Conservation (phyloP, 2,797 vertebrate genomes). For the Caiman crocodilus region DNA sequence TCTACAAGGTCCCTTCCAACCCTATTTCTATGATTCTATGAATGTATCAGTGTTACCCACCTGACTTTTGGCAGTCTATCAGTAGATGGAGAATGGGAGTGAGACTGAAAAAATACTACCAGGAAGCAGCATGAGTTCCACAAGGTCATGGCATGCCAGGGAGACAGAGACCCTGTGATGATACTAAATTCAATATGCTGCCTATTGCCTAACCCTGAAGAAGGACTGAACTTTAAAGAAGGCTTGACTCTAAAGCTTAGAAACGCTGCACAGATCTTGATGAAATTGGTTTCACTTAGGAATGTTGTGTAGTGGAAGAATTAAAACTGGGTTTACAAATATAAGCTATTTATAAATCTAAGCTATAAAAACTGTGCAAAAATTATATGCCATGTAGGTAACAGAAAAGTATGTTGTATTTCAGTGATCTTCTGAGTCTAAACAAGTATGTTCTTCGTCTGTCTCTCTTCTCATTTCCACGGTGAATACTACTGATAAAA, state of each 20-base stretch:
- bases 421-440: neutral
- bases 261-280: neutral
- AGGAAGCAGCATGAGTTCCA: neutral
- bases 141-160: neutral
- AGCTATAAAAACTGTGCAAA: neutral
- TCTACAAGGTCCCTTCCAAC: too few species aligned
- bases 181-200: neutral
- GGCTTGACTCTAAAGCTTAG: neutral
- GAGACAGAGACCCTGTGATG: neutral
- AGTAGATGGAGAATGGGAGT: slow-evolving; percentile 29
- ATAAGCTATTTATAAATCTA: neutral
- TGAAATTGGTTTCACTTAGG: neutral
- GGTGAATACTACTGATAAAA: too few species aligned
- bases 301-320: neutral
- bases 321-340: neutral
- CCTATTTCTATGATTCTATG: too few species aligned
- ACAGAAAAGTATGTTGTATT: neutral
- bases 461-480: too few species aligned
- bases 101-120: slow-evolving; percentile 7
- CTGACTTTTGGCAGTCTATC: neutral
- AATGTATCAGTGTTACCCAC: too few species aligned
- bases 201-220: too few species aligned
- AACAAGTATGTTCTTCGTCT: neutral
- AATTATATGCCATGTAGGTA: accelerated
- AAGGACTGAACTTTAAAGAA: neutral